Base-by-base conservation (phyloP, 2,888 invertebrate genomes). In the Orgyia antiqua region DNA sequence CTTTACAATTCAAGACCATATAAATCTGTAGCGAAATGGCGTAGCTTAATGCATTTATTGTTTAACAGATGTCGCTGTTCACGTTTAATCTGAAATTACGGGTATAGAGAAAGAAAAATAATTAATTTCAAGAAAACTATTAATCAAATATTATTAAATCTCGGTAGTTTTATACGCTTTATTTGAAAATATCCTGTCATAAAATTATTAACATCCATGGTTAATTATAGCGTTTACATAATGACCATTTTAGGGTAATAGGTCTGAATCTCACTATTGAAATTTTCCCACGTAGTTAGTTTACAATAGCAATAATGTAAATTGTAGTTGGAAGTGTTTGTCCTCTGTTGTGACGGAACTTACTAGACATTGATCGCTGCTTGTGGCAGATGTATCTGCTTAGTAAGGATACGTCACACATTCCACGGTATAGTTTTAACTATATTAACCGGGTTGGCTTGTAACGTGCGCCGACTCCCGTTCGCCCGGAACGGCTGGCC, bases 341-440 rank as follows among this genome's bases (percentile, higher is more conserved):
- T 45, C 53, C 44, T 46, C 52, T 52, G 49, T 41, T 37, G 55
- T 60, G 61, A 53, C 58, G 53, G 45, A 51, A 67, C 67, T 69
- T 69, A 66, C 67, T 66, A 45, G 43, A 45, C 69, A 74, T 74
- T 40, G 70, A 66, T 70, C 67, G 62, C 45, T 64, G 58, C 54
- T 50, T 27, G 40, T 37, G 32, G 49, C 50, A 50, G 54, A 58
- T 46, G 58, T 27, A 64, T 60, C 59, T 65, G 60, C 33, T 59
- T 42, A 64, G 56, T 50, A 58, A 56, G 52, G 33, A 39, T 36
- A 37, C 51, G 55, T 49, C 54, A 54, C 58, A 52, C 48, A 48
- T 53, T 39, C 44, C 41, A 48, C 45, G 49, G 49, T 41, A 47
- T 57, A 42, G 45, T 46, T 51, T n/a, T 51, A 54, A 52, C 54